Percentiles rank a stretch among this genome's conserved stretches.
phyloP scores from a whole-genome alignment of 1,140 invertebrate species.

The Solen grandis region DNA sequence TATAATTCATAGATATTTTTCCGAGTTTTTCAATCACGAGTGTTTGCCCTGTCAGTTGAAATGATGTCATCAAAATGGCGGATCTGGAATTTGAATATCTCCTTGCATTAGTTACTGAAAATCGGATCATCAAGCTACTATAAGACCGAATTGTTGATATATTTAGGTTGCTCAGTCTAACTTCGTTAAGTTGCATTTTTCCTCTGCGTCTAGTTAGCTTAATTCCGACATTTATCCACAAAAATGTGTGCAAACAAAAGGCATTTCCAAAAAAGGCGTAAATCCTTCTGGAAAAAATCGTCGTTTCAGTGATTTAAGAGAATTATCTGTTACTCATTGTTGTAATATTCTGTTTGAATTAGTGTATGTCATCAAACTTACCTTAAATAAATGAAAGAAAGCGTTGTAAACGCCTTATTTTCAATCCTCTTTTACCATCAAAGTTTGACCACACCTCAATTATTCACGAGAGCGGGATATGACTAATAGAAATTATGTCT shows the following conservation, averaged over 20 bases:
- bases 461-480: conserved; percentile 58
- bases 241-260: neutral
- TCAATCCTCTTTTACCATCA: conserved; percentile 49
- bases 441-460: conserved; percentile 62
- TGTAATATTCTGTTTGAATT: neutral
- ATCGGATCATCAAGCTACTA: neutral
- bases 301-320: neutral
- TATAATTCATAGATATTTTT: neutral
- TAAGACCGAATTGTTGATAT: neutral
- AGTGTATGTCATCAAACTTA: neutral
- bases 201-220: neutral
- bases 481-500: conserved; percentile 34
- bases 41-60: neutral
- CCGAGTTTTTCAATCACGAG: neutral
- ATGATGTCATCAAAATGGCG: conserved; percentile 63
- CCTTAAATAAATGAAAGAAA: neutral
- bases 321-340: neutral
- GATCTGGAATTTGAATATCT: neutral
- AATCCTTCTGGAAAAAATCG: neutral
- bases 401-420: conserved; percentile 38
- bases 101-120: neutral
- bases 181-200: neutral
- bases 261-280: neutral
- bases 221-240: neutral
- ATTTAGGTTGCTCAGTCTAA: neutral